Evolutionary conservation across 2,113 vertebrate species (phyloP), one percentile per base, ranked within the genome.

Genomic region (Corythoichthys intestinalis): DNA sequence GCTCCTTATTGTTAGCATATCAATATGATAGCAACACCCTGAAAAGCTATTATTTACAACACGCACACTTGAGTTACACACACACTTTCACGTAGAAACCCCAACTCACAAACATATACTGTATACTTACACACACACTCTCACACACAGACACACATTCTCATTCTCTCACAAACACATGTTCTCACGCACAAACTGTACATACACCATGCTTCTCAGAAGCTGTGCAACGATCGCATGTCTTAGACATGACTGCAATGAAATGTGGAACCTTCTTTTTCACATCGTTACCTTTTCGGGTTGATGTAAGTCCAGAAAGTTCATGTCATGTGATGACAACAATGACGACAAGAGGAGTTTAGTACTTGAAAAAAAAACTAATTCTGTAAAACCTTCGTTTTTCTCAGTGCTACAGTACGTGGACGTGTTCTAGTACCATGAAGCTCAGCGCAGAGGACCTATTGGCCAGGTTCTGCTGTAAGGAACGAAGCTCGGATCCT

Each of bases 401-500:
- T 58, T 58, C 56, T 37, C 35, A 58, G 34, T 13, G 13, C 34
- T 37, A 60, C 37, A 39, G 58, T 60, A 60, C 14, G 3, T n/a
- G 37, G 58, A 60, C 15, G 15, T 39, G 38, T n/a, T 38, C 34
- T 59, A 14, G 57, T 60, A n/a, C 58, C 58, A 35, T 14, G 12
- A 37, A 13, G 34, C 12, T 37, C 56, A 38, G 56, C 56, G 37
- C 4, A 9, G 37, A 39, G 35, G 6, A 44, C 17, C n/a, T 11
- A 62, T 17, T 20, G 39, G 12, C 12, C 56, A 4, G 56, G 17
- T 62, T 62, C 59, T n/a, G 39, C 58, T 4, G 59, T 70, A 89
- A 94, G 94, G 78, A 99, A 98, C 73, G 97, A 98, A 74, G 94
- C 94, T 78, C 95, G 93, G 73, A 99, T 95, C 76, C 91, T 93